Conservation (phyloP, 2,113 vertebrate genomes). For the Prionailurus viverrinus region DNA sequence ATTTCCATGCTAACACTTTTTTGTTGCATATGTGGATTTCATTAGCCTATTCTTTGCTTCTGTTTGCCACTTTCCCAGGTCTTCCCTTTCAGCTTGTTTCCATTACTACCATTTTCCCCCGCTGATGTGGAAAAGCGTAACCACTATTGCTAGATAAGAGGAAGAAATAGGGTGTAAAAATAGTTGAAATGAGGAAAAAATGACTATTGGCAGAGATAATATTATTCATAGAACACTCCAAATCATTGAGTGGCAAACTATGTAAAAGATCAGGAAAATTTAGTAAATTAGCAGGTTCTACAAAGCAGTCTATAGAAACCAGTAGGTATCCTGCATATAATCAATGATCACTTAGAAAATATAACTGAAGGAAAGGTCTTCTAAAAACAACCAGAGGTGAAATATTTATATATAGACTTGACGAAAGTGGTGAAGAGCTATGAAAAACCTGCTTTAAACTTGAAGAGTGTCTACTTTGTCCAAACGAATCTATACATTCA, state of each 20-base stretch:
- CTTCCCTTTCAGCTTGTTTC: constrained; percentile 17
- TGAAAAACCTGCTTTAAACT: background rate
- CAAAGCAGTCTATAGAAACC: background rate
- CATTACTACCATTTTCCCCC: background rate
- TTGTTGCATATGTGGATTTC: background rate
- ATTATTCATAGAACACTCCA: background rate
- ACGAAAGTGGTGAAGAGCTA: background rate
- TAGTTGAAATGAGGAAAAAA: constrained; percentile 26
- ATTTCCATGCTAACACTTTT: background rate
- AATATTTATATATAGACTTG: background rate
- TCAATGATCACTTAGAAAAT: background rate
- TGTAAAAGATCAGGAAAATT: background rate
- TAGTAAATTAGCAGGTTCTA: background rate
- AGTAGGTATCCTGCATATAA: background rate
- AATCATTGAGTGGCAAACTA: background rate
- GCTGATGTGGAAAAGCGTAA: background rate
- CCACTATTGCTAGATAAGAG: background rate
- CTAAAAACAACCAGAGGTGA: background rate
- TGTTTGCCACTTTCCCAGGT: background rate
- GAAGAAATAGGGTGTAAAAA: background rate
- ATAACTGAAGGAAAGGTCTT: background rate
- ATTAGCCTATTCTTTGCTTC: background rate
- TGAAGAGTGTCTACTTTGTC: background rate
- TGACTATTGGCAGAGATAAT: constrained; percentile 9
- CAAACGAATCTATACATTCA: background rate